phyloP scores from a whole-genome alignment of 2,797 vertebrate genomes.

The Threskiornis aethiopicus region DNA sequence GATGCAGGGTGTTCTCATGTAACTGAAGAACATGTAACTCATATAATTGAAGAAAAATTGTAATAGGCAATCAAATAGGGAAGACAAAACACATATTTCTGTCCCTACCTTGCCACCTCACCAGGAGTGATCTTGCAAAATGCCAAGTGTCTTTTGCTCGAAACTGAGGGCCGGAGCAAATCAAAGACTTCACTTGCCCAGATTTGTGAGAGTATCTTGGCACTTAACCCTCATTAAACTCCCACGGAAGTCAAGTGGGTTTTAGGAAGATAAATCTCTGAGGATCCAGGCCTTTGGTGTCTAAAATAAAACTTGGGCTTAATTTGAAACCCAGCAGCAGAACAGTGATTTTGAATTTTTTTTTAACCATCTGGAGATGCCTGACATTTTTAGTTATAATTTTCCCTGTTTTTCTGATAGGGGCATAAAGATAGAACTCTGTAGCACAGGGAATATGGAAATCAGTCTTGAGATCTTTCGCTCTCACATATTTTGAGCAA shows the following conservation, averaged over 20 bases:
- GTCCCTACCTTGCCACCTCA: not conserved
- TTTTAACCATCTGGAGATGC: conserved; percentile 16
- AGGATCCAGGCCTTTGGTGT: not conserved
- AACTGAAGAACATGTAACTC: not conserved
- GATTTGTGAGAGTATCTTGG: not conserved
- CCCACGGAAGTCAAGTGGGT: not conserved
- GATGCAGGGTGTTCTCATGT: not conserved
- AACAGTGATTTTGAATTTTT: not conserved
- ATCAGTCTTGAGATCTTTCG: conserved; percentile 1
- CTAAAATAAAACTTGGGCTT: not conserved
- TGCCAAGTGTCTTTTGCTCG: not conserved
- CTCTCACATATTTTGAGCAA: not conserved
- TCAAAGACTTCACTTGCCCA: not conserved
- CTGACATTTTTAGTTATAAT: not conserved
- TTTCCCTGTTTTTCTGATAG: conserved; percentile 10
- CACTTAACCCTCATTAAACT: not conserved
- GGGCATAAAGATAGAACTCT: conserved; percentile 9
- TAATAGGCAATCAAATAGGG: not conserved
- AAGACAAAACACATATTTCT: not conserved
- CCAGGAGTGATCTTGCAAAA: not conserved
- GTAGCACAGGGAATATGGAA: not conserved
- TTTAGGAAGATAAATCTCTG: not conserved
- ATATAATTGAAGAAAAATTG: not conserved
- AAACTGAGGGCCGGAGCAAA: not conserved
- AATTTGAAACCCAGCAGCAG: not conserved